Conservation (phyloP, 2,888 invertebrate species). For the Sepiola atlantica region DNA sequence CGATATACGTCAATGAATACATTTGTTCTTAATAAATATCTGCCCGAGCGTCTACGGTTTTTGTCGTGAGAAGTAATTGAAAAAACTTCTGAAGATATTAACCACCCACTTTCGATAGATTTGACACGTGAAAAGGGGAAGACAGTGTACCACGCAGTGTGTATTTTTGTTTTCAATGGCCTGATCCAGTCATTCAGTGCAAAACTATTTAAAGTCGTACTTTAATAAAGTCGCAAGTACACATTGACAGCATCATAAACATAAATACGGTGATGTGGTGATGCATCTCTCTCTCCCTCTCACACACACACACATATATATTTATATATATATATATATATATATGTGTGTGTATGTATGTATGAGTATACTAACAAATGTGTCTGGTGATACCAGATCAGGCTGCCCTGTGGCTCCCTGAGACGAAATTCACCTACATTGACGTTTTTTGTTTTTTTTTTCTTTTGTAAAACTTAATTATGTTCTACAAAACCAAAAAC, state of each 20-base stretch:
- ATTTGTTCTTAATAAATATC: constrained; percentile 3
- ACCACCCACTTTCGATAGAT: neutral
- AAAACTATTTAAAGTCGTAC: neutral
- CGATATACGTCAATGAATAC: neutral
- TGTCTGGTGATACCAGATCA: no score
- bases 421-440: no score
- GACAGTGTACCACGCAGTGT: neutral
- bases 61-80: neutral
- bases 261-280: neutral
- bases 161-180: no score
- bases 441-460: no score
- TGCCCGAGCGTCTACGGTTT: neutral
- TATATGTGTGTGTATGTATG: no score
- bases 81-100: neutral
- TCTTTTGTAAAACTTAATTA: no score
- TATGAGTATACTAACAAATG: no score
- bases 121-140: neutral
- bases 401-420: no score
- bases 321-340: no score
- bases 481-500: no score
- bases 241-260: neutral
- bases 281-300: neutral
- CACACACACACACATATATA: no score
- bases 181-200: neutral
- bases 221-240: neutral